Conservation (phyloP, 2,113 vertebrate species). For the Patagioenas fasciata region DNA sequence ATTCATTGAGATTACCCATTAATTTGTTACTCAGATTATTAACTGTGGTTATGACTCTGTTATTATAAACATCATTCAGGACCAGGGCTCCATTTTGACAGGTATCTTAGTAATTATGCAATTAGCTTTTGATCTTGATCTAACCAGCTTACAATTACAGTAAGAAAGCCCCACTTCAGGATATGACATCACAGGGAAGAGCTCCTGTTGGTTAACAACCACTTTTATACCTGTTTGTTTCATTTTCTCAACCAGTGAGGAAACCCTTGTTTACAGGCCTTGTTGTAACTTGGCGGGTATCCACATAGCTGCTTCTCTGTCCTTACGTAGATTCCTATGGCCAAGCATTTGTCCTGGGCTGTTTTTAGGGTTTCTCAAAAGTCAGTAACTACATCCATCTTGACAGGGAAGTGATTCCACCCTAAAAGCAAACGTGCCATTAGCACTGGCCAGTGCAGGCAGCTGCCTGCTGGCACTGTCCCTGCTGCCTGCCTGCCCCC, state of each 20-base stretch:
- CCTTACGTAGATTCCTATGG: not conserved
- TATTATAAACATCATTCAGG: not conserved
- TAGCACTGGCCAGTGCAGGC: not conserved
- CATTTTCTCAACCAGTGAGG: constrained; percentile 33
- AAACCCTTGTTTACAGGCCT: constrained; percentile 31
- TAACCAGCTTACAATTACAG: not conserved
- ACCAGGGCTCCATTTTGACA: not conserved
- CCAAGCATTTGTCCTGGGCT: not conserved
- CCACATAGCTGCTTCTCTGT: not conserved
- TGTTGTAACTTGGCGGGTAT: not conserved
- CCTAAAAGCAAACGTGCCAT: not conserved
- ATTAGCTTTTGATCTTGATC: not conserved
- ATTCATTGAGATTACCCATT: not conserved
- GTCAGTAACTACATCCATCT: not conserved
- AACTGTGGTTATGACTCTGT: not conserved
- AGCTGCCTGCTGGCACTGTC: not conserved
- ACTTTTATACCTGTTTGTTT: not conserved
- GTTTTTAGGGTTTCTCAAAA: not conserved
- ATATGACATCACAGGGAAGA: constrained; percentile 53
- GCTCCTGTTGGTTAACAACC: not conserved
- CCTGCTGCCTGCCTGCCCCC: not conserved
- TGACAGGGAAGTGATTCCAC: not conserved
- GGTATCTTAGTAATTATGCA: not conserved
- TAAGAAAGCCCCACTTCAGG: not conserved
- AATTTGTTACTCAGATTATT: not conserved